A percentile compares a stretch with the other conserved stretches of the same genome.
Evolutionary conservation across 2,888 invertebrate genomes (phyloP).

Genomic region (Maniola hyperantus): DNA sequence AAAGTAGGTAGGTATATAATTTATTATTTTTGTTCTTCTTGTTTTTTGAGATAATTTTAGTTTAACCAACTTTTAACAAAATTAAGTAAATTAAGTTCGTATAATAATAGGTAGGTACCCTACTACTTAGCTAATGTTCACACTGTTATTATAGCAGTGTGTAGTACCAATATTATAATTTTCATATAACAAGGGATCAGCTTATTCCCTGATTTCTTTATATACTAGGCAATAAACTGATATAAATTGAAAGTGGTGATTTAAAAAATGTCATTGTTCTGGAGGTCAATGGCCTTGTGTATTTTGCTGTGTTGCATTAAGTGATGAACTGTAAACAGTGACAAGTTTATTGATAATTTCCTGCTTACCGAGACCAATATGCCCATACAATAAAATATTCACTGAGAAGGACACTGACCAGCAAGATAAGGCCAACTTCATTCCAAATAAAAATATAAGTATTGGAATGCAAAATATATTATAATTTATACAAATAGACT

Average conservation of each 20-base stretch:
- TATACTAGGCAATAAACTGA: too few relatives aligned
- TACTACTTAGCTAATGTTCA: too few relatives aligned
- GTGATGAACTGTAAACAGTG: constrained; percentile 58
- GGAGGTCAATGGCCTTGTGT: constrained; percentile 44
- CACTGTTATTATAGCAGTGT: too few relatives aligned
- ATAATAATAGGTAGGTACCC: too few relatives aligned
- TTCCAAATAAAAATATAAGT: constrained; percentile 16
- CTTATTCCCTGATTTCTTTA: background rate
- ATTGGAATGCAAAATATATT: constrained; percentile 7
- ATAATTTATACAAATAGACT: background rate
- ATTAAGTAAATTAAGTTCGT: too few relatives aligned
- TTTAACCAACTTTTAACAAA: too few relatives aligned
- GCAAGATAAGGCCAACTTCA: constrained; percentile 23
- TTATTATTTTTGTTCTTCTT: background rate
- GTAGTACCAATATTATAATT: background rate
- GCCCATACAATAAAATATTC: constrained; percentile 68
- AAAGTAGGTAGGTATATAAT: background rate
- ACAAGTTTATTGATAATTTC: constrained; percentile 74
- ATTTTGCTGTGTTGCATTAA: constrained; percentile 44
- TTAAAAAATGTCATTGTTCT: constrained; percentile 22
- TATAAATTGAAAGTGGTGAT: background rate
- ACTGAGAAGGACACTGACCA: constrained; percentile 48
- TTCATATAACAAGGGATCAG: too few relatives aligned
- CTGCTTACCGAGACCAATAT: constrained; percentile 68
- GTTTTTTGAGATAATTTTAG: too few relatives aligned